Evolutionary conservation across 2,113 vertebrate genomes (phyloP).

Genomic region (Bos javanicus): DNA sequence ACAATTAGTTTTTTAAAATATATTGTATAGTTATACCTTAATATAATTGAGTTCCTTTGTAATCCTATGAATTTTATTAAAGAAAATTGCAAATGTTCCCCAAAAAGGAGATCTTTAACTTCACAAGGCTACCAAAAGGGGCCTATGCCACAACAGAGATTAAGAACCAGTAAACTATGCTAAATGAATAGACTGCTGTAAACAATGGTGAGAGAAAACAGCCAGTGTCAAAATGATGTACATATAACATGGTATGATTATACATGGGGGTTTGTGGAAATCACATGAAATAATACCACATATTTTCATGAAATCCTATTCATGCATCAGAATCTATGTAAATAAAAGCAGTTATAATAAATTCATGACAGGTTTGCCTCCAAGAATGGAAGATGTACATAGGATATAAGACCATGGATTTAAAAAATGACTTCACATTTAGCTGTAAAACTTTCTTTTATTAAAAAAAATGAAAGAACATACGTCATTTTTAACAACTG

Average conservation of each 20-base stretch:
- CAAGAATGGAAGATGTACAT: not conserved
- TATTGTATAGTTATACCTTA: not conserved
- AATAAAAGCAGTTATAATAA: not conserved
- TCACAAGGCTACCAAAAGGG: not conserved
- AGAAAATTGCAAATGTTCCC: not conserved
- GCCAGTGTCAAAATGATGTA: not conserved
- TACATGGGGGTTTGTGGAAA: not conserved
- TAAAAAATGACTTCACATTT: not conserved
- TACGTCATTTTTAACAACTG: not conserved
- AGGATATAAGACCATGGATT: not conserved
- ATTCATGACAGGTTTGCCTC: not conserved
- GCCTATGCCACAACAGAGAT: not conserved
- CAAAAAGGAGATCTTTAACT: not conserved
- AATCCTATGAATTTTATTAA: not conserved
- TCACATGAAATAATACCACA: not conserved
- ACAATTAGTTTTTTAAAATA: not conserved
- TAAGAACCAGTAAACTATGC: not conserved
- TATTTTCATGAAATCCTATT: slow-evolving; percentile 35
- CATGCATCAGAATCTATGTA: not conserved
- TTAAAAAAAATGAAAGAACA: not conserved
- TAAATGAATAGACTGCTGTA: not conserved
- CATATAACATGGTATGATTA: not conserved
- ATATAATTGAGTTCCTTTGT: not conserved
- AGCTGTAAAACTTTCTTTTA: not conserved
- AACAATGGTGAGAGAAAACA: not conserved